Conservation (phyloP, 1,140 invertebrate species). For the Camponotus floridanus region DNA sequence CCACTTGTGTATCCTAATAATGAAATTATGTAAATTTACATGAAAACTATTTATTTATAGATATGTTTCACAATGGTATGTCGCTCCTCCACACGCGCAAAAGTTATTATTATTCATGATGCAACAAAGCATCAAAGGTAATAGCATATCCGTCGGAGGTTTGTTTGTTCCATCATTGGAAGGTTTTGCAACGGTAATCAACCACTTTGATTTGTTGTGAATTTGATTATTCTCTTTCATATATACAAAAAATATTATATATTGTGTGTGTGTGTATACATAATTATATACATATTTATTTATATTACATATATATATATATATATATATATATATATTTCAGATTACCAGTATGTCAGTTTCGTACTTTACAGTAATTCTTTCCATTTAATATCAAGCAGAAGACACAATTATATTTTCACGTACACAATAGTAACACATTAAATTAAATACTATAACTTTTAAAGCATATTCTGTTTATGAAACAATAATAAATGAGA, state of each 20-base stretch:
- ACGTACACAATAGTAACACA: background rate
- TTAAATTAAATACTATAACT: background rate
- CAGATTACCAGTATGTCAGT: constrained; percentile 43
- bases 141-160: background rate
- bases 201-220: background rate
- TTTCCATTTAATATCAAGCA: background rate
- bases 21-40: background rate
- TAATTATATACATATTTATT: no score
- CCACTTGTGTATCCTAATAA: background rate
- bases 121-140: constrained; percentile 29
- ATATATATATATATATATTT: background rate
- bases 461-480: background rate
- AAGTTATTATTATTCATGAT: constrained; percentile 49
- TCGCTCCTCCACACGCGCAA: constrained; percentile 28
- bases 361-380: constrained; percentile 38
- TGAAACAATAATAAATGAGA: constrained; percentile 24
- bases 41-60: constrained; percentile 8
- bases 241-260: background rate
- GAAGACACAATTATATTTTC: background rate
- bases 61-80: constrained; percentile 43
- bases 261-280: no score
- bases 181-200: constrained; percentile 47
- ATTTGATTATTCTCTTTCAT: background rate
- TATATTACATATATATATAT: no score
- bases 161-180: constrained; percentile 49